These are phyloP conservation scores for Coleophora deauratella DNA, from an alignment of 2,888 invertebrate genomes.

Conservation along the genomic window DNA sequence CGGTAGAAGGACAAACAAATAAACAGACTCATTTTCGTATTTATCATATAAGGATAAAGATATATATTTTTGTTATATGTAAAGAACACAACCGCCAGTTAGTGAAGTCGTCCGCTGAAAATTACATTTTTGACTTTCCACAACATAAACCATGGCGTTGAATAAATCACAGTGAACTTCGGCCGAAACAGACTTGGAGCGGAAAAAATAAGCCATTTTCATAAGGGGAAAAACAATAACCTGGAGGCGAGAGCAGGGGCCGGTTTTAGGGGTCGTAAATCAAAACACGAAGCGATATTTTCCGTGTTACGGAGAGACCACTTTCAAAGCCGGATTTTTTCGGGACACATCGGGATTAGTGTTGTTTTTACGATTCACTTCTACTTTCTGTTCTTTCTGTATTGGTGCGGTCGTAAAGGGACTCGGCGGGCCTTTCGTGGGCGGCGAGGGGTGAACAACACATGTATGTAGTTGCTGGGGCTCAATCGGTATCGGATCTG, in stretches of 20 bases:
- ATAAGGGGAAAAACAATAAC: conserved; percentile 69
- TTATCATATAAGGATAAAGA: too few species aligned
- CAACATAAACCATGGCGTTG: conserved; percentile 48
- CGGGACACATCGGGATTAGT: conserved; percentile 59
- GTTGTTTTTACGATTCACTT: conserved; percentile 64
- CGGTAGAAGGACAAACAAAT: too few species aligned
- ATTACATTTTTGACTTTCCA: conserved; percentile 38
- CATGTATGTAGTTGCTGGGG: conserved; percentile 13
- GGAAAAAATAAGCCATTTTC: conserved; percentile 60
- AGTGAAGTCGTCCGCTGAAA: conserved; percentile 22
- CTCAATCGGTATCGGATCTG: conserved; percentile 16
- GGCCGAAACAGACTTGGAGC: conserved; percentile 41
- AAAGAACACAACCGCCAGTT: conserved; percentile 16
- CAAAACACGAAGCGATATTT: conserved; percentile 63
- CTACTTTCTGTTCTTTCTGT: conserved; percentile 51
- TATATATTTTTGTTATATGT: too few species aligned
- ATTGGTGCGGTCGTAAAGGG: conserved; percentile 42
- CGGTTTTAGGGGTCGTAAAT: conserved; percentile 69
- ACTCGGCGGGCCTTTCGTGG: conserved; percentile 28
- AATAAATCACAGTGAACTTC: conserved; percentile 50
- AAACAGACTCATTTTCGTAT: too few species aligned
- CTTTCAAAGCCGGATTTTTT: conserved; percentile 52
- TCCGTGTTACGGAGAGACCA: conserved; percentile 48
- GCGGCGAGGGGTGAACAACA: conserved; percentile 15
- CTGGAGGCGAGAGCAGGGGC: conserved; percentile 55